Base-by-base conservation (phyloP, 2,888 invertebrate genomes). In the Anodontia alba region DNA sequence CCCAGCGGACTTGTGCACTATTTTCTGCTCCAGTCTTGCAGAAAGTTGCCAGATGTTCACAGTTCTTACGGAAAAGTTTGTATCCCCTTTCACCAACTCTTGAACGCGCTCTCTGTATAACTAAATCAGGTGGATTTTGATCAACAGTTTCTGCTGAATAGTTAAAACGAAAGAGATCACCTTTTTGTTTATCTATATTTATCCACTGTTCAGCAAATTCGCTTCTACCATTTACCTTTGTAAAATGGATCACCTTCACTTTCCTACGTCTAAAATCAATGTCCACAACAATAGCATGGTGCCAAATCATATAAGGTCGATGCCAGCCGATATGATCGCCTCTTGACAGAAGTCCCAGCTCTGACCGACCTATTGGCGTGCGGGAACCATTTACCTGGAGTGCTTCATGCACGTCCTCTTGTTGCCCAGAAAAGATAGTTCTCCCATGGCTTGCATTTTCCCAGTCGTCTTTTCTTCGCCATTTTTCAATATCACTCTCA, bases 321-420 rank as follows among this genome's bases (percentile, higher is more conserved):
- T 62, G 78, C 78, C 78, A 78, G 1, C 69, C 62, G 33, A 78
- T 57, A 36, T 78, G 78, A 33, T 78, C 78, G 12, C 69, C 78
- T 0, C 26, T 42, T 36, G 57, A 20, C 17, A 78, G 26, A 17
- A 43, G 20, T 17, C 38, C 8, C 8, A 69, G 36, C 23, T 75
- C 51, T 10, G 5, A 3, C 26, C 0, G 57, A 7, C 36, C 36
- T 17, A 76, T 57, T 36, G 69, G 43, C 17, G 76, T 76, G 10
- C 70, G 54, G 10, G 76, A 36, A 70, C 76, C 29, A 20, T 70
- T 54, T 12, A 43, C 46, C 51, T 76, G 70, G n/a, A 70, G 43
- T 8, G 70, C 57, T 31, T 7, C 12, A 26, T 68, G 46, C n/a
- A n/a, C n/a, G 20, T 23, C 26, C 7, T 51, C 51, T 51, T 10